Evolutionary conservation across 2,888 invertebrate genomes (phyloP), one percentile per base, ranked within the genome.

Genomic region (Nymphalis c-album): DNA sequence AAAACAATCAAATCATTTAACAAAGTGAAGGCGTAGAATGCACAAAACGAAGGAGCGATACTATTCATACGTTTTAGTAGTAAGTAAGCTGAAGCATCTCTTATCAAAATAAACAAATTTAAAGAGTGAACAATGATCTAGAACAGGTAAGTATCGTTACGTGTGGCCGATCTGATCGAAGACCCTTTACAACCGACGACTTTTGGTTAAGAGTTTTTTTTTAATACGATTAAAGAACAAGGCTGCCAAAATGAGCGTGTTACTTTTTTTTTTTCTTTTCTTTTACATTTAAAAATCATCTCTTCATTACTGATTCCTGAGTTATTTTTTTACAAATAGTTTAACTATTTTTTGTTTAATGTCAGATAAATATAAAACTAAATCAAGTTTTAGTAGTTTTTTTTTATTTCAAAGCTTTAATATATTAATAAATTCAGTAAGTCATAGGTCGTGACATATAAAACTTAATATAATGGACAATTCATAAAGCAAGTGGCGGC

Each of bases 41-140:
- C 81, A 84, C 82, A 83, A 80, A 83, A 79, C 82, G 81, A 85
- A 85, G 83, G 87, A 84, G 85, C 84, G 84, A 81, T 86, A 78
- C 80, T 81, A 82, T 87, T 86, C 83, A 85, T 85, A 85, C 82
- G 79, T 84, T 84, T 75, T 81, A 83, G 82, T 84, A 81, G 83
- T 75, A 74, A 70, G 72, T 77, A 78, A 83, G 78, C 80, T 89
- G 83, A 84, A 90, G 88, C 86, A 84, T 82, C 86, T 90, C 89
- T 91, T 91, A 92, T 91, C 91, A 82, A 80, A 82, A 82, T 85
- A 85, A 87, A 90, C 88, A 88, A 86, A 91, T 88, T 82, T 80
- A 85, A 66, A 85, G 80, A 81, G 84, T 88, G 89, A 91, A 91
- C 91, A 91, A 91, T 90, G 86, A 87, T 80, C 82, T 80, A 82